Conservation (phyloP, 92 coral and sea anemone species). For the Porites evermanni region DNA sequence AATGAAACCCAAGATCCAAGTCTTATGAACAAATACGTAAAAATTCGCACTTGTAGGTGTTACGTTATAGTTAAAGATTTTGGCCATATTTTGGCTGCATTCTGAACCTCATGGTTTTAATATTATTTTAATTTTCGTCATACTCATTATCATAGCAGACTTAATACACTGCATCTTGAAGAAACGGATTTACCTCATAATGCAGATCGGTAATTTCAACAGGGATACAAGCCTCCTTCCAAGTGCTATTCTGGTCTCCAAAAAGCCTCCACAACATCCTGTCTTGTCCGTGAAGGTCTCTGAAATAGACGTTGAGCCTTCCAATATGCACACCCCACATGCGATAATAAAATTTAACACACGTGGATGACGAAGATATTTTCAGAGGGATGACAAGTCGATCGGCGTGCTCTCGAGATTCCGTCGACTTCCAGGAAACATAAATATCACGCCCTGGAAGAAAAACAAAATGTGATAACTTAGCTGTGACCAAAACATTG, state of each 20-base stretch:
- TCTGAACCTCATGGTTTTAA: too few relatives aligned
- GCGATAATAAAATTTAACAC: constrained; percentile 51
- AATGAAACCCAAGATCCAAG: too few relatives aligned
- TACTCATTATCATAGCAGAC: too few relatives aligned
- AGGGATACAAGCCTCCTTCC: constrained; percentile 57
- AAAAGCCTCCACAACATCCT: constrained; percentile 51
- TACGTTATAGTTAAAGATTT: too few relatives aligned
- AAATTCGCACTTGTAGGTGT: too few relatives aligned
- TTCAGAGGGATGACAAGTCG: constrained; percentile 3
- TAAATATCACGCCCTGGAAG: constrained; percentile 17
- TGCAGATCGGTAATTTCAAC: constrained; percentile 11
- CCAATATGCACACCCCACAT: constrained; percentile 53
- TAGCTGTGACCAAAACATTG: too few relatives aligned
- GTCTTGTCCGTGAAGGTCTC: constrained; percentile 37
- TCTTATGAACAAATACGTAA: too few relatives aligned
- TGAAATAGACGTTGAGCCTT: constrained; percentile 47
- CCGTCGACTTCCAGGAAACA: background rate
- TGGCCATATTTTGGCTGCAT: too few relatives aligned
- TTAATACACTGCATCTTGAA: too few relatives aligned
- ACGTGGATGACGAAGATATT: constrained; percentile 10
- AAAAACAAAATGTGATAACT: background rate
- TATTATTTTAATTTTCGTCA: too few relatives aligned
- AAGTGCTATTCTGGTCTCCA: constrained; percentile 54
- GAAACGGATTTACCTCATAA: constrained; percentile 5
- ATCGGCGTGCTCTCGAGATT: background rate